Conservation (phyloP, 2,888 invertebrate genomes). For the Parnassius apollo region DNA sequence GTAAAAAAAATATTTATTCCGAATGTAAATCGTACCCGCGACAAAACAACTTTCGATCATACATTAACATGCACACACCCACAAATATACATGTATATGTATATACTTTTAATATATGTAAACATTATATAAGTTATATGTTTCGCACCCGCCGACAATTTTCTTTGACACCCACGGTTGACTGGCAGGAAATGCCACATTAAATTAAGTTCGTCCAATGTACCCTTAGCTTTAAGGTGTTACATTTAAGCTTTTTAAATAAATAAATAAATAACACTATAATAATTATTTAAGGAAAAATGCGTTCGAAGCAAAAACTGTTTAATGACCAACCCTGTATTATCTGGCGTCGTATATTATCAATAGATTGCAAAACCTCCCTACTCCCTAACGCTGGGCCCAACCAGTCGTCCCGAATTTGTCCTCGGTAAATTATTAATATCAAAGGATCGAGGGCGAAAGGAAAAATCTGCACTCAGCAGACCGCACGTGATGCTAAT, state of each 20-base stretch:
- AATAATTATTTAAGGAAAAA: neutral
- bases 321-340: neutral
- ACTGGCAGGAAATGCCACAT: no score
- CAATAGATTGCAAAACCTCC: neutral
- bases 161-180: no score
- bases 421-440: slow-evolving; percentile 52
- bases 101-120: no score
- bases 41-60: no score
- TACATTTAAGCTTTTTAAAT: neutral
- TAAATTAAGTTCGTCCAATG: no score
- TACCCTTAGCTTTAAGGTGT: no score
- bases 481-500: slow-evolving; percentile 53
- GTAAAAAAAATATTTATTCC: no score
- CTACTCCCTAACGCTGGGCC: neutral
- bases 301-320: neutral
- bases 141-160: no score
- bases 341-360: neutral
- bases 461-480: slow-evolving; percentile 55
- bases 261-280: neutral
- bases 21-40: no score
- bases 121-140: no score
- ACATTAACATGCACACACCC: no score
- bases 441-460: slow-evolving; percentile 47
- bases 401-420: neutral
- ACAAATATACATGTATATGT: no score